Evolutionary conservation across 1,140 invertebrate genomes (phyloP).

Genomic region (Calycopis cecrops): DNA sequence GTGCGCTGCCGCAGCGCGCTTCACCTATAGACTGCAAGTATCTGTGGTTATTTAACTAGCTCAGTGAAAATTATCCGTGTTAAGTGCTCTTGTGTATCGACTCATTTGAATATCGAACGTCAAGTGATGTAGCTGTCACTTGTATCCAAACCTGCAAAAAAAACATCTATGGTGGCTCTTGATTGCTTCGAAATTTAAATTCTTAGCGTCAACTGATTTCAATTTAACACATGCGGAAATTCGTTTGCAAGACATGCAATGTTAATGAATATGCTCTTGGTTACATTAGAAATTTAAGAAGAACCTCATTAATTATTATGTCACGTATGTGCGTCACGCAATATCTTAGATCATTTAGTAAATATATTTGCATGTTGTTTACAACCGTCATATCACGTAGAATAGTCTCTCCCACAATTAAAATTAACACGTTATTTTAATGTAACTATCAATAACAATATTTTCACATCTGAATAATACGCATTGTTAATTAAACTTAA

Average conservation of each 20-base stretch:
- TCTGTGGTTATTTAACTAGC: conserved; percentile 17
- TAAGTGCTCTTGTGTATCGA: conserved; percentile 15
- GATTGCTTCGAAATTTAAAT: no score
- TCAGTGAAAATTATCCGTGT: conserved; percentile 2
- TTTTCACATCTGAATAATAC: no score
- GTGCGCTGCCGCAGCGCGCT: conserved; percentile 44
- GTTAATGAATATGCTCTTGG: neutral
- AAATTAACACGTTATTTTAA: no score
- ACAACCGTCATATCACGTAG: neutral
- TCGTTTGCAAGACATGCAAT: neutral
- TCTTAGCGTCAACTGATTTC: no score
- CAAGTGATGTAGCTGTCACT: conserved; percentile 3
- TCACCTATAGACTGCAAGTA: conserved; percentile 65
- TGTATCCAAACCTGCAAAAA: no score
- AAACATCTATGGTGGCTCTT: no score
- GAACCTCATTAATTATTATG: conserved; percentile 1
- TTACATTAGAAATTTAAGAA: conserved; percentile 2
- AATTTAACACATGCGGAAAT: neutral
- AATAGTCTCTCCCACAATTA: no score
- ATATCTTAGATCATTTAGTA: no score
- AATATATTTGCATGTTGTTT: neutral
- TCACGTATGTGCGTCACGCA: neutral
- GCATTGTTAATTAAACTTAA: no score
- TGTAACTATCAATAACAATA: no score
- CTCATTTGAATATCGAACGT: conserved; percentile 14